Base-by-base conservation (phyloP, 1,140 invertebrate species). In the Euwallacea fornicatus region DNA sequence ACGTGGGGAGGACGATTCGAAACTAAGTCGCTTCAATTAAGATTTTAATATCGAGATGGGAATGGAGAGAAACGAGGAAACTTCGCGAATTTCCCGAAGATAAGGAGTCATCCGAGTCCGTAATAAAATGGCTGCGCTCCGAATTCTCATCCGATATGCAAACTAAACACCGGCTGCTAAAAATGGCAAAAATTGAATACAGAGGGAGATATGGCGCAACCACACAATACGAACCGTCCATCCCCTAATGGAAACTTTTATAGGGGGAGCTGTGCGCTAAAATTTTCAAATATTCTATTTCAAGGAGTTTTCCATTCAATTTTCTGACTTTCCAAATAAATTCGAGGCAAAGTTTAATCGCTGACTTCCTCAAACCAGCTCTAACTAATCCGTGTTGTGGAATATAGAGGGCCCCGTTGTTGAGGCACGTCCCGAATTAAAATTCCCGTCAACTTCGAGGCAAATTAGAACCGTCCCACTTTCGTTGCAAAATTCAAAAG, bases 151-250 rank as follows among this genome's bases (percentile, higher is more conserved):
- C 64, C 65, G 70, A 72, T 72, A 72, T 72, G 70, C 70, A 72
- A 72, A 72, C 70, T 72, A 72, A 72, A 72, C 70, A 72, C 70
- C 70, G 70, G 70, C 56, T 72, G 70, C 63, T 67, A 72, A 72
- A 67, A 72, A 72, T 72, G 70, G 70, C n/a, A 72, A 72, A 72
- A 72, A 72, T 67, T 72, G 70, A 72, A 72, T 72, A 72, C 58
- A 60, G 59, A 53, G 41, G 64, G 44, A 47, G 67, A 63, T 66
- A 74, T 15, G 55, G n/a, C 13, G 55, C 55, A 58, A 58, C 50
- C 50, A 9, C 55, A 58, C 55, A 58, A 58, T 58, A 58, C 55
- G 55, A 58, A 33, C 13, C 2, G 55, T 7, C 55, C n/a, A 33
- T n/a, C 21, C 55, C 55, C 21, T 58, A 58, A 58, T 58, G 9